These are phyloP conservation scores for Drosophila hydei DNA, from an alignment of 1,140 invertebrate species.

Conservation along the genomic window DNA sequence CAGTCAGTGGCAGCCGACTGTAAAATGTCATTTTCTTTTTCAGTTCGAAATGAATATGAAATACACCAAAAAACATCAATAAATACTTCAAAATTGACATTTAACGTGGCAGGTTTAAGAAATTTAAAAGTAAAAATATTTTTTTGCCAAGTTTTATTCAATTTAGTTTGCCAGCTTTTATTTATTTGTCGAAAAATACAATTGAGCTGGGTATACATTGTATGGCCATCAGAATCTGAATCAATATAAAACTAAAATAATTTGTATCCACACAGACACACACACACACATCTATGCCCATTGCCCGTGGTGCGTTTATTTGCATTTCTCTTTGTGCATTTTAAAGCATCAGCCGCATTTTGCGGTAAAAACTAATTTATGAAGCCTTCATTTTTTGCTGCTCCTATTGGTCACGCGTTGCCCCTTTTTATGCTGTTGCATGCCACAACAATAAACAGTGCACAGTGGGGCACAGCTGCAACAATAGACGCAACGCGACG, in stretches of 20 bases:
- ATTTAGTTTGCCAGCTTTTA: not conserved
- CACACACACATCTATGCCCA: not conserved
- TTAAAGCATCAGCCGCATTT: conserved; percentile 29
- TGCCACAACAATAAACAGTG: conserved; percentile 19
- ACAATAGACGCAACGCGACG: conserved; percentile 15
- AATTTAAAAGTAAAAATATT: no score
- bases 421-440: conserved; percentile 16
- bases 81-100: no score
- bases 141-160: no score
- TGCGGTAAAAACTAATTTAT: conserved; percentile 50
- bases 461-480: conserved; percentile 14
- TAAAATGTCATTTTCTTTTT: no score
- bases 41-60: no score
- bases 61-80: no score
- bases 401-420: conserved; percentile 42
- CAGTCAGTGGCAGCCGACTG: no score
- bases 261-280: not conserved
- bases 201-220: not conserved
- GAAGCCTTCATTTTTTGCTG: conserved; percentile 43
- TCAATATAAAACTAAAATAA: not conserved
- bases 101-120: no score
- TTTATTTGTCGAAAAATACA: not conserved
- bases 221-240: conserved; percentile 4
- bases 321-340: conserved; percentile 28
- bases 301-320: conserved; percentile 7